These are phyloP conservation scores for Sinohyriopsis cumingii DNA, from an alignment of 2,888 invertebrate genomes.

Conservation along the genomic window DNA sequence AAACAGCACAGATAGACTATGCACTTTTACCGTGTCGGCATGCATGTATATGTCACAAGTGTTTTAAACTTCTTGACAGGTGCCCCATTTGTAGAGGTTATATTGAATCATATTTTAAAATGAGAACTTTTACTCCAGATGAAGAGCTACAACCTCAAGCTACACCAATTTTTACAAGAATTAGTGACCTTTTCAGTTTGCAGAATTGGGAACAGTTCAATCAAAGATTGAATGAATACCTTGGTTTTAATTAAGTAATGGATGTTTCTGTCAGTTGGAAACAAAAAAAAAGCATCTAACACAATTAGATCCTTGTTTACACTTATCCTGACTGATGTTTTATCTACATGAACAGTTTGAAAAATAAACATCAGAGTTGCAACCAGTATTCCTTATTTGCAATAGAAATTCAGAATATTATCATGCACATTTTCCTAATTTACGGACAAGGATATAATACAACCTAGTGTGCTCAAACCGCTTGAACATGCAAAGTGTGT, in stretches of 20 bases:
- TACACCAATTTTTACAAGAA: neutral
- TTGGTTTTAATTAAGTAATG: constrained; percentile 41
- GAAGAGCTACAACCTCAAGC: neutral
- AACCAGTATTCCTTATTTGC: too few relatives aligned
- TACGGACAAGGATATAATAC: too few relatives aligned
- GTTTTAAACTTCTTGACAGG: constrained; percentile 85
- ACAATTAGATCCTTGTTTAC: too few relatives aligned
- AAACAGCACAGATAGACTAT: constrained; percentile 83
- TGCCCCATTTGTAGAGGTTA: constrained; percentile 91
- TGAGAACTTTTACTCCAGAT: constrained; percentile 15
- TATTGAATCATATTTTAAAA: constrained; percentile 83
- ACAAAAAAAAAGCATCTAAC: too few relatives aligned
- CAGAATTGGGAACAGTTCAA: constrained; percentile 43
- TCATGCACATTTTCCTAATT: too few relatives aligned
- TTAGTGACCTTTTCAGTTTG: constrained; percentile 10
- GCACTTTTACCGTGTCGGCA: constrained; percentile 89
- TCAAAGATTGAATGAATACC: constrained; percentile 42
- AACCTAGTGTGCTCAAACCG: too few relatives aligned
- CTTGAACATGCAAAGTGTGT: too few relatives aligned
- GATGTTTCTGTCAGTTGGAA: neutral
- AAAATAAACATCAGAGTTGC: too few relatives aligned
- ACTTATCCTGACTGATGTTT: too few relatives aligned
- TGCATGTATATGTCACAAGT: constrained; percentile 87
- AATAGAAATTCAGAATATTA: too few relatives aligned
- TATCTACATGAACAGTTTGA: too few relatives aligned